Conservation (phyloP, 2,888 invertebrate genomes). For the Caradrina clavipalpis region DNA sequence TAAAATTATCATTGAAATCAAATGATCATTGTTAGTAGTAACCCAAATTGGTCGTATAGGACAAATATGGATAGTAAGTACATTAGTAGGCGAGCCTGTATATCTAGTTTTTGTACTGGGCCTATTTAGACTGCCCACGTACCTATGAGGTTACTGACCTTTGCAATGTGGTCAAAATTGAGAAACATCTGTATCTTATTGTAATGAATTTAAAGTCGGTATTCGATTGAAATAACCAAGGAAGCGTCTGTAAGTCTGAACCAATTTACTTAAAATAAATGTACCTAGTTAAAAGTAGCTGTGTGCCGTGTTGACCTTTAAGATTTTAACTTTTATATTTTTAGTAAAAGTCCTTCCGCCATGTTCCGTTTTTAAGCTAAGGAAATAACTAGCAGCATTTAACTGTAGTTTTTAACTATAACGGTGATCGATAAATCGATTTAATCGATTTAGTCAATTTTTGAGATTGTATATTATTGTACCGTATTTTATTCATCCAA, state of each 20-base stretch:
- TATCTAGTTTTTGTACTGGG: slow-evolving; percentile 55
- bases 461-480: not conserved
- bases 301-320: slow-evolving; percentile 22
- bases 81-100: slow-evolving; percentile 51
- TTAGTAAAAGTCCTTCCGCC: not conserved
- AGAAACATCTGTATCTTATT: slow-evolving; percentile 11
- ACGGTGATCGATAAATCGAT: not conserved
- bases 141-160: slow-evolving; percentile 41
- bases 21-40: slow-evolving; percentile 39
- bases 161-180: slow-evolving; percentile 15
- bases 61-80: slow-evolving; percentile 56
- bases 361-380: not conserved
- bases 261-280: slow-evolving; percentile 18
- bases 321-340: not conserved
- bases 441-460: no score
- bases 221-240: slow-evolving; percentile 3
- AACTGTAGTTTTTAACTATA: not conserved
- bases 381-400: not conserved
- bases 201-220: not conserved
- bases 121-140: slow-evolving; percentile 51
- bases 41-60: slow-evolving; percentile 30
- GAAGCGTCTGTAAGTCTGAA: slow-evolving; percentile 29
- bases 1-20: not conserved
- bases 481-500: not conserved
- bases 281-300: not conserved